These are phyloP conservation scores for Limnephilus auricula DNA, from an alignment of 2,888 invertebrate species.

Conservation along the genomic window DNA sequence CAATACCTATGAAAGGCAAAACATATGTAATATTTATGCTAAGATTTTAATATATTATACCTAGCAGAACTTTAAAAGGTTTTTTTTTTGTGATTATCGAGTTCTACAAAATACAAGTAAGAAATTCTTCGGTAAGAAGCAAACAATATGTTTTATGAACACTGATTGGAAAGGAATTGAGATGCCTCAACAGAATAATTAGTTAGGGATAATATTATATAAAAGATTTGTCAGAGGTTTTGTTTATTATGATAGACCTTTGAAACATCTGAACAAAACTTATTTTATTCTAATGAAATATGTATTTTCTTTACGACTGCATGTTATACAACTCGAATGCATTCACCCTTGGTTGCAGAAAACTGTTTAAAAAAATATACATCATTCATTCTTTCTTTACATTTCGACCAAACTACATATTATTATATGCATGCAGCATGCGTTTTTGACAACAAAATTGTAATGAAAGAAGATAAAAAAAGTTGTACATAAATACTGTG, in stretches of 20 bases:
- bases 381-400: neutral
- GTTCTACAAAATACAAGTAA: neutral
- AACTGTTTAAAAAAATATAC: neutral
- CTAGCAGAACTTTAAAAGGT: neutral
- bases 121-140: neutral
- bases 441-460: neutral
- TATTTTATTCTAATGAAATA: neutral
- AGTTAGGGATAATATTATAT: no score
- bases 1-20: neutral
- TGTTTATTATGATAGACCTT: neutral
- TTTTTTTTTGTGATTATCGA: neutral
- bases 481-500: neutral
- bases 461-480: neutral
- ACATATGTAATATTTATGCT: neutral
- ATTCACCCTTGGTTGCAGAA: neutral
- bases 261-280: neutral
- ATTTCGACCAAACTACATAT: neutral
- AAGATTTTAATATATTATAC: neutral
- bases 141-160: neutral
- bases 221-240: neutral
- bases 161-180: neutral
- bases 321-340: neutral
- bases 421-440: neutral
- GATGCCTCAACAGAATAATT: neutral
- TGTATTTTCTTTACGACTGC: neutral